Base-by-base conservation (phyloP, 2,797 vertebrate species). In the Gobio occitaniae region DNA sequence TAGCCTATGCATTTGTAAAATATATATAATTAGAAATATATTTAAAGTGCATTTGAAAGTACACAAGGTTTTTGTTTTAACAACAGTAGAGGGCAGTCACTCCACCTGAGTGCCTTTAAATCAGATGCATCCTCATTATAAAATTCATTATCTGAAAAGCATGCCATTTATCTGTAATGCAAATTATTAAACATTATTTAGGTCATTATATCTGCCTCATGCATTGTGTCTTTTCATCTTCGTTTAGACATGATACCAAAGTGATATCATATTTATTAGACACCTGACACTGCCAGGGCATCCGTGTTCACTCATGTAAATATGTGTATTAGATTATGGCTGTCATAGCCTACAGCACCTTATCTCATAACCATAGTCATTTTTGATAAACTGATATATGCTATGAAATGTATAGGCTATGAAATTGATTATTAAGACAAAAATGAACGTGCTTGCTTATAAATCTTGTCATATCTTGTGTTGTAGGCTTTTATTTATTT, bases 11-110 rank as follows among this genome's bases (percentile, higher is more conserved):
- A 29, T 6, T 13, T 63, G n/a, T 65, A 32, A 32, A 32, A 0
- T 5, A 5, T 5, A 38, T 38, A 38, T 15, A 29, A 29, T 63
- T 63, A 29, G n/a, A 25, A 61, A 61, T 25, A 25, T 1, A 12
- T 59, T 11, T 59, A n/a, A 63, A 59, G 21, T 59, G 9, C 56
- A 59, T 44, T 29, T 32, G 25, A 65, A 65, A 65, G 61, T 15
- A 63, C 12, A 56, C 1, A 29, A 21, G 17, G 32, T 29, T 29
- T 41, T 76, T 72, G 52, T 44, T 59, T 84, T 48, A 29, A 72
- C 74, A 80, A 90, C 89, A 88, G 89, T 82, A 90, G 89, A 88
- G 86, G 89, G 89, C 87, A 86, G 87, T 68, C 81, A 84, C 65
- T 84, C 76, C 65, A 80, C 65, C 87, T 66, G 74, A 59, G 48